Evolutionary conservation across 2,888 invertebrate species (phyloP), one percentile per base, ranked within the genome.

Genomic region (Agrotis ipsilon): DNA sequence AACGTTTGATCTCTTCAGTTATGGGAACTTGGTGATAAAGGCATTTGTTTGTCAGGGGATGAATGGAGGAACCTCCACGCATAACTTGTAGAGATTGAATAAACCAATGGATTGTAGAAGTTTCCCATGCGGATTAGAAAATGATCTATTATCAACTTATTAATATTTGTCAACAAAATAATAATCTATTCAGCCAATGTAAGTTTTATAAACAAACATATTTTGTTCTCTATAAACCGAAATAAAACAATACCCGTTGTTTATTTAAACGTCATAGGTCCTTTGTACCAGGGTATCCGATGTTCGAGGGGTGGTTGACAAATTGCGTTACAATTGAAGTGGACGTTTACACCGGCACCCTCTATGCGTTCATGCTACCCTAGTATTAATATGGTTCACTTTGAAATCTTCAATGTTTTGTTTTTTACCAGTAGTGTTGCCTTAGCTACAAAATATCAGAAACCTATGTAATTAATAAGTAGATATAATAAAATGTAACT

Each of bases 321-420:
- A 94, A 94, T 94, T 93, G 90, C 87, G 78, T 85, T 88, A 88
- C 90, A 91, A 94, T 94, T 80, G 84, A 72, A 81, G 60, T 73
- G 65, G 84, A 85, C 86, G 68, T 83, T 72, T 67, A 55, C 62
- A 62, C 76, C 82, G 72, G 57, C 68, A 63, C 73, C 74, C 69
- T 72, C 75, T 62, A 67, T 64, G 49, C 71, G 48, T 67, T 69
- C 45, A 62, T 78, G 72, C 54, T 70, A 61, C 68, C 80, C 80
- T 85, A 45, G 76, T 81, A 80, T 21, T 49, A 58, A 57, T 72
- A 64, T 69, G 60, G 49, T 39, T 21, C 51, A 51, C 61, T 62
- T 72, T 27, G 13, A 51, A 57, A 49, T 49, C n/a, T 65, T 21
- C 13, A 5, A 6, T 21, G 2, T 32, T 66, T 49, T 48, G 0